Evolutionary conservation across 2,113 vertebrate species (phyloP).

Genomic region (Tichodroma muraria): DNA sequence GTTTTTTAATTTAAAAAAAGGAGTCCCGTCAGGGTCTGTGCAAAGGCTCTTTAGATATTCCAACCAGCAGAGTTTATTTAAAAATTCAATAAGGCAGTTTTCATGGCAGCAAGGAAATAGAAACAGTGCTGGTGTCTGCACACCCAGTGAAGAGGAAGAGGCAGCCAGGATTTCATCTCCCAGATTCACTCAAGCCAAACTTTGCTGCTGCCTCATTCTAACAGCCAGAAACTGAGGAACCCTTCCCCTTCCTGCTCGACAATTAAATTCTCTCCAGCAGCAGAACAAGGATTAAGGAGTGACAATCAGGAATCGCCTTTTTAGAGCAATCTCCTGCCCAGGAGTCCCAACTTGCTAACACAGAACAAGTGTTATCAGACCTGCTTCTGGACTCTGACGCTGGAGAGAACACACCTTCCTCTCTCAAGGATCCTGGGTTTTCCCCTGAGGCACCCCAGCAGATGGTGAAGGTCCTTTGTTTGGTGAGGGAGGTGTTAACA

Average conservation of each 20-base stretch:
- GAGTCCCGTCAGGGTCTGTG: constrained; percentile 46
- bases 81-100: constrained; percentile 73
- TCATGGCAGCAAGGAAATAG: constrained; percentile 50
- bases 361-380: not conserved
- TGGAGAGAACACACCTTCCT: not conserved
- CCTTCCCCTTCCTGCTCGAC: not conserved
- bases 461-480: not conserved
- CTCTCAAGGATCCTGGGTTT: not conserved
- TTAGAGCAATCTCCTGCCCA: not conserved
- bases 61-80: constrained; percentile 70
- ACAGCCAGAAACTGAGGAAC: not conserved
- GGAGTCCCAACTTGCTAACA: not conserved
- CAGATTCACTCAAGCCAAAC: not conserved
- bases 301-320: not conserved
- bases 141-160: not conserved
- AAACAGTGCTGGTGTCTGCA: not conserved
- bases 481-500: not conserved
- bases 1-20: constrained; percentile 69
- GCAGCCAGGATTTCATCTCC: not conserved
- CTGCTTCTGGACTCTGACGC: not conserved
- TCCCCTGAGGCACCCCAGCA: not conserved
- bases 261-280: not conserved
- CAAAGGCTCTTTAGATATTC: constrained; percentile 64
- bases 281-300: not conserved
- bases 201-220: not conserved